Evolutionary conservation across 1,140 invertebrate species (phyloP), one percentile per base, ranked within the genome.

Genomic region (Panulirus ornatus): DNA sequence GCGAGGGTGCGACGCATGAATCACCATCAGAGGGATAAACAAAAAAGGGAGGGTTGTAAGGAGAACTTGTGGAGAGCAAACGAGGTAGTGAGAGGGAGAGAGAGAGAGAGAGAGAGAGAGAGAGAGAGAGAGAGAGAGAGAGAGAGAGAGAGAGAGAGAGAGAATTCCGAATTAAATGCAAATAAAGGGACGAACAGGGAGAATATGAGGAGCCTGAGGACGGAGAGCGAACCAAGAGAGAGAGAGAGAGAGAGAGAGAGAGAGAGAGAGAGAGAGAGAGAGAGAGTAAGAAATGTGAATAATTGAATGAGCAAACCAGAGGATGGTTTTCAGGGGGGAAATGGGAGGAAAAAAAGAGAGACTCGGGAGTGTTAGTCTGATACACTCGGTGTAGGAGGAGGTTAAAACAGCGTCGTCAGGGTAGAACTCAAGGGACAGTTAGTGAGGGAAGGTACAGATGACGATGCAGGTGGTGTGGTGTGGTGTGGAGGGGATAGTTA

Each of bases 91-190:
- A 82, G 44, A 76, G 73, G 40, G 73, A 76, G 73, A 76, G 73
- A 76, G 73, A 76, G 73, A 76, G 73, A 76, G 73, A 42, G 73
- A 76, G 73, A 76, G 73, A 42, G 73, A 76, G 79, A 82, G 63
- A 70, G 82, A 84, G 58, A 84, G 51, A 66, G 19, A 63, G 63
- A 70, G 58, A 70, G 54, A 40, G 36, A 70, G 30, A 42, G n/a
- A 66, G 54, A 40, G 63, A 40, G 36, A 70, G 34, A 84, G n/a
- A 70, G 54, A 38, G 36, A 63, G 63, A 84, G 54, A 40, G 44
- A 40, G 82, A 38, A 9, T 3, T 36, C 27, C 27, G 9, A 38
- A 36, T 22, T 30, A 71, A 8, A n/a, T 11, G 70, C 8, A 40
- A 40, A 42, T 9, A 81, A 6, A 81, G 30, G 51, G 16, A 51